A percentile compares a stretch with the other conserved stretches of the same genome.
Conservation (phyloP, 2,797 vertebrate species). For the Euthynnus affinis region DNA sequence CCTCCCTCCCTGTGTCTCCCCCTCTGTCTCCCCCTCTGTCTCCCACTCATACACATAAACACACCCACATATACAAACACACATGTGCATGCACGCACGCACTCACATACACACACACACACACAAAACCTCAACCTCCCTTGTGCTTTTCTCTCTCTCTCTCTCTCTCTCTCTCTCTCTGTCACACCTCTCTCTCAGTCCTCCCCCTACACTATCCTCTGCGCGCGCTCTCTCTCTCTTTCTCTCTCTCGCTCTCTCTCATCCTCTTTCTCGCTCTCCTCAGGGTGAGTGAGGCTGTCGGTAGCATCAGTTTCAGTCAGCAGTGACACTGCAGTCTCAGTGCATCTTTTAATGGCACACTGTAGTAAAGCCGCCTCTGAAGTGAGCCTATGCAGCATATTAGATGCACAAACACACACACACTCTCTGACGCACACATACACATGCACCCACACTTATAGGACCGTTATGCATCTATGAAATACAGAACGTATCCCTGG, state of each 20-base stretch:
- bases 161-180: constrained; percentile 13
- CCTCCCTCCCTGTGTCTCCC: constrained; percentile 3
- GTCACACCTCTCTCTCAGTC: neutral
- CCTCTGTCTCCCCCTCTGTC: neutral
- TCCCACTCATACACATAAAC: constrained; percentile 1
- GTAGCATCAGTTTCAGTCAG: constrained; percentile 83
- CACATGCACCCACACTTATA: constrained; percentile 24
- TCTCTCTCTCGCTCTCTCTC: constrained; percentile 33
- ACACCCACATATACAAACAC: neutral
- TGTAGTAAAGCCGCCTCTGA: constrained; percentile 55
- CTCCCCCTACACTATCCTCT: too few species aligned
- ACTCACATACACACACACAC: constrained; percentile 8
- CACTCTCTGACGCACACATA: constrained; percentile 13
- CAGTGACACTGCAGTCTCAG: constrained; percentile 87
- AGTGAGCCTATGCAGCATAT: constrained; percentile 42
- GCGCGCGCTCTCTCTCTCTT: constrained; percentile 23
- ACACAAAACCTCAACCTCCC: constrained; percentile 41
- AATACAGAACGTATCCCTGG: neutral
- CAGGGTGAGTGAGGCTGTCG: constrained; percentile 68
- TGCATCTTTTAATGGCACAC: constrained; percentile 77
- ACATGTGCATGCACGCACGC: neutral
- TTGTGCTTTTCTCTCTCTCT: constrained; percentile 33
- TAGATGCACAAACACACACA: constrained; percentile 29
- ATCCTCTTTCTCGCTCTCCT: constrained; percentile 23
- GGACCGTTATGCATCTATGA: neutral